phyloP scores from a whole-genome alignment of 2,797 vertebrate species.

The Taeniopygia guttata region DNA sequence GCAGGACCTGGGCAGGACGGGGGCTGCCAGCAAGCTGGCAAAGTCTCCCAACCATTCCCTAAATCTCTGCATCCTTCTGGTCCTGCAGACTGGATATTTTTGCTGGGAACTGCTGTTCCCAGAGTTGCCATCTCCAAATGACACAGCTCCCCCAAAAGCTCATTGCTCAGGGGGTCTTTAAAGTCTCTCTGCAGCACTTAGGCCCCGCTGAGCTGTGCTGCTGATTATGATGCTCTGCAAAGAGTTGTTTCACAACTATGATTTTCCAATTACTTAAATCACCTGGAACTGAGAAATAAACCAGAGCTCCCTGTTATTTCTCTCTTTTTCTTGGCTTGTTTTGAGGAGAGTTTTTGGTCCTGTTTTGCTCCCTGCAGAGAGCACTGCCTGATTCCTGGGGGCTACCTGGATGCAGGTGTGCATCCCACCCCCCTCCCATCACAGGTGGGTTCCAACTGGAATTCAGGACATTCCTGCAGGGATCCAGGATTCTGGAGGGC shows the following conservation, averaged over 20 bases:
- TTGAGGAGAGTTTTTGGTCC: not conserved
- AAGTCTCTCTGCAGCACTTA: not conserved
- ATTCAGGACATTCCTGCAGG: not conserved
- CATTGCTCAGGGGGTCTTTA: conserved; percentile 19
- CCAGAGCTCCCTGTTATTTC: not conserved
- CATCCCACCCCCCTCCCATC: not conserved
- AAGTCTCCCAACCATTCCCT: not conserved
- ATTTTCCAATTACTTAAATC: conserved; percentile 65
- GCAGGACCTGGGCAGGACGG: not conserved
- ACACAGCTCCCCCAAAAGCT: not conserved
- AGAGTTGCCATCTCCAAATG: not conserved
- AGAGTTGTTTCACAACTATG: conserved; percentile 48
- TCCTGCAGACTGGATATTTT: not conserved
- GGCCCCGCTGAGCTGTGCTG: not conserved
- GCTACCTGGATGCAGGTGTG: not conserved
- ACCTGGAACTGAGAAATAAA: conserved; percentile 47
- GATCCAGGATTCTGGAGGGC: not conserved
- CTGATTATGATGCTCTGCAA: conserved; percentile 51
- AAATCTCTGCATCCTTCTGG: not conserved
- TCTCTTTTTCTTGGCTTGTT: not conserved
- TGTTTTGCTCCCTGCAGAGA: not conserved
- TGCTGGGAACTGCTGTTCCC: not conserved
- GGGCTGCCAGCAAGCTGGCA: not conserved
- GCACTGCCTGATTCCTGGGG: not conserved
- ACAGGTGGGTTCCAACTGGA: not conserved